These are phyloP conservation scores for Cromileptes altivelis DNA, from an alignment of 2,113 vertebrate genomes.

Conservation along the genomic window DNA sequence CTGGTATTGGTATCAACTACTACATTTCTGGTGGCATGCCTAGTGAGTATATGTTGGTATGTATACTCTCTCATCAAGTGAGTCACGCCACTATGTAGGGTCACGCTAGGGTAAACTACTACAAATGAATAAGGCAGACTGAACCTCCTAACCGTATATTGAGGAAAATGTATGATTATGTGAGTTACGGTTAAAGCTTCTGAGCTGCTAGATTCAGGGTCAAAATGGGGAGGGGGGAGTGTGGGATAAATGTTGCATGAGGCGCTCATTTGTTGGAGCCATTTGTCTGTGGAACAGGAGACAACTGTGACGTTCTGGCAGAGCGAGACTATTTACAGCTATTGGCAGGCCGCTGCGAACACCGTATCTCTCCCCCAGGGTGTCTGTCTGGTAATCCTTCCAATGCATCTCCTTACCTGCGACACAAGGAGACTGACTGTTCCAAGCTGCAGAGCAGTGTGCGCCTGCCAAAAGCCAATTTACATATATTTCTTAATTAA, in stretches of 20 bases:
- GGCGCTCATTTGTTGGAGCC: slow-evolving; percentile 61
- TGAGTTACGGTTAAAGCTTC: background rate
- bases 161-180: slow-evolving; percentile 12
- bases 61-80: too few species aligned
- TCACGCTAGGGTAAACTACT: background rate
- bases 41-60: too few species aligned
- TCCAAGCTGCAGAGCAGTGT: slow-evolving; percentile 27
- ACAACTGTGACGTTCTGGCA: slow-evolving; percentile 76
- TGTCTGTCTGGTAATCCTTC: slow-evolving; percentile 67
- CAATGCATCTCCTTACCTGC: slow-evolving; percentile 75
- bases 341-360: slow-evolving; percentile 69
- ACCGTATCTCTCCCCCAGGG: slow-evolving; percentile 45
- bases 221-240: slow-evolving; percentile 13
- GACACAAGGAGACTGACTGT: slow-evolving; percentile 59
- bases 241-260: slow-evolving; percentile 52
- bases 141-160: background rate
- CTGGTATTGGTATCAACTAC: too few species aligned
- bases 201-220: slow-evolving; percentile 17
- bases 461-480: slow-evolving; percentile 61
- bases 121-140: background rate
- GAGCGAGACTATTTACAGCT: slow-evolving; percentile 72
- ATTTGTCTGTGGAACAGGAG: slow-evolving; percentile 73
- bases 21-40: too few species aligned
- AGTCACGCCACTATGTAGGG: background rate
- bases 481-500: slow-evolving; percentile 61